Percentiles rank a stretch among this genome's conserved stretches.
Evolutionary conservation across 2,888 invertebrate genomes (phyloP).

Genomic region (Nomada lathburiana): DNA sequence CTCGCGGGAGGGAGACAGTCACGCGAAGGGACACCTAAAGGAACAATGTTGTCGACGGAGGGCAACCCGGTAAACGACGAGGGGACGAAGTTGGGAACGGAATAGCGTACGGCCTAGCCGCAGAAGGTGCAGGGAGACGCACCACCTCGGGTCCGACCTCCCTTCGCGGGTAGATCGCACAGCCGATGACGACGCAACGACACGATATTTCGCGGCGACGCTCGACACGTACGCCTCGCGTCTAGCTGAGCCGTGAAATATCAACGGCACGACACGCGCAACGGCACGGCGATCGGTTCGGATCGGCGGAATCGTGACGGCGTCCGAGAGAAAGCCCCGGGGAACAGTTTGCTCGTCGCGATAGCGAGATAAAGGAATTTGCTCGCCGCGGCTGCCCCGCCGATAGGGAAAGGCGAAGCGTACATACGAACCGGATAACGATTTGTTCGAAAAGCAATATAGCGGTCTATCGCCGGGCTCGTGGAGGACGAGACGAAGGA

Average conservation of each 20-base stretch:
- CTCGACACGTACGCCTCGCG: constrained; percentile 2
- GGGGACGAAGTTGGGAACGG: constrained; percentile 46
- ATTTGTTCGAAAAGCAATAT: constrained; percentile 84
- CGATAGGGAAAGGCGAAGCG: constrained; percentile 50
- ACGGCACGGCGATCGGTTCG: neutral
- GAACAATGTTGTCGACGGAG: constrained; percentile 54
- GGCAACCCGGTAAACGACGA: neutral
- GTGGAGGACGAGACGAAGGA: constrained; percentile 73
- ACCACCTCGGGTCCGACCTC: constrained; percentile 63
- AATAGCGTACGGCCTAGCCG: constrained; percentile 12
- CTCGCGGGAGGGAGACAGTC: constrained; percentile 21
- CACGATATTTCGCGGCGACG: constrained; percentile 57
- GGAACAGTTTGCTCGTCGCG: neutral
- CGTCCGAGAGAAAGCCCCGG: no score
- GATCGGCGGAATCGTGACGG: no score
- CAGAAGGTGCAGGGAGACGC: constrained; percentile 52
- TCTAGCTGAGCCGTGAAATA: neutral
- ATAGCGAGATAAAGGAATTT: neutral
- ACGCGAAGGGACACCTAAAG: constrained; percentile 51
- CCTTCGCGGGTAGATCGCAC: constrained; percentile 58
- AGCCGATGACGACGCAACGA: constrained; percentile 66
- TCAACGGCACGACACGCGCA: neutral
- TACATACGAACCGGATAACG: constrained; percentile 81
- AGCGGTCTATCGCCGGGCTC: constrained; percentile 75
- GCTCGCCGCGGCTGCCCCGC: constrained; percentile 1